Base-by-base conservation (phyloP, 2,797 vertebrate genomes). In the Mormyrus hasselquistii region DNA sequence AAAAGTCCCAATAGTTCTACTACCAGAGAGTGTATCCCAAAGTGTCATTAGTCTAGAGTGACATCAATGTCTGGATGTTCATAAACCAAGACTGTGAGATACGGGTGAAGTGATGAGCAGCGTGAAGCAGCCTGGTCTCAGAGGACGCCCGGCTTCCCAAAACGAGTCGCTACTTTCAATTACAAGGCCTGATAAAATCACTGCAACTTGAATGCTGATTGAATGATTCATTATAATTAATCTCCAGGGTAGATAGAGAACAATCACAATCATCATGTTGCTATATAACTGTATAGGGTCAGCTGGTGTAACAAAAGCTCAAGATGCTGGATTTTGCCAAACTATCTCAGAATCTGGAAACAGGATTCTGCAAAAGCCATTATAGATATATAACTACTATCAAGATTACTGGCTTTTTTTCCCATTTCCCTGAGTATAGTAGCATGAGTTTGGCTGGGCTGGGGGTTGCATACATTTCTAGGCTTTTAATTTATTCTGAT, bases 161-260 rank as follows among this genome's bases (percentile, higher is more conserved):
- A 8, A 87, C 34, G 44, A n/a, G 34, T 1, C 1, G 22, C 50
- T 86, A 29, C 50, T 87, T 59, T 87, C 29, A 87, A 59, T 47
- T 59, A 52, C 47, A 50, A 86, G 83, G n/a, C 22, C 50, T 53
- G 83, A 86, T 86, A 86, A 53, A 86, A 55, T 86, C 22, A 2
- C 47, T 34, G 22, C 47, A 86, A 55, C 50, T 50, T 55, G 55
- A 55, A 53, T 14, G 14, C 50, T 86, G 49, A 53, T 34, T 86
- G 55, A 86, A 53, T 14, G 22, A 86, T 86, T 86, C 49, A 53
- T 29, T 19, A 55, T 86, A 86, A 86, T 86, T 86, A 55, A 86
- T 86, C 84, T 86, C n/a, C 22, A 9, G 25, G 50, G 50, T 29
- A 86, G 25, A 86, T 53, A 86, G 1, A 2, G 49, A 86, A 86